These are phyloP conservation scores for Pollenia amentaria DNA, from an alignment of 2,888 invertebrate genomes.

Conservation along the genomic window DNA sequence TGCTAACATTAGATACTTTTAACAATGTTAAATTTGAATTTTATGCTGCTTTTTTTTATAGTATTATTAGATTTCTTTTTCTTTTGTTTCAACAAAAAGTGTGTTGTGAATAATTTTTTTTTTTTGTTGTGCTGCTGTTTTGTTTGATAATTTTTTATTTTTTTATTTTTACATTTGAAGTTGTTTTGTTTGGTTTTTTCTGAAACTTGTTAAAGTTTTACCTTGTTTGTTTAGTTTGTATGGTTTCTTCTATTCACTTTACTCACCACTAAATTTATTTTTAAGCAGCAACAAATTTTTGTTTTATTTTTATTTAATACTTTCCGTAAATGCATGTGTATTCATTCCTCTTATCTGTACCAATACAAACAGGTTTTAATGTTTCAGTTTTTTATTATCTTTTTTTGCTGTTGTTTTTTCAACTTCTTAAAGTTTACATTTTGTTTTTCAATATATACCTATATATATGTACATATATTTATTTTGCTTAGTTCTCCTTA, in stretches of 20 bases:
- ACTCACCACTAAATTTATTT: constrained; percentile 37
- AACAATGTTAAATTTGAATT: constrained; percentile 60
- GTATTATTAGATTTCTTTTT: constrained; percentile 48
- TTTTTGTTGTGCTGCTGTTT: constrained; percentile 45
- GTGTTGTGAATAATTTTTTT: constrained; percentile 31
- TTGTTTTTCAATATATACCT: constrained; percentile 23
- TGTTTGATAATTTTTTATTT: constrained; percentile 30
- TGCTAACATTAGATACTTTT: constrained; percentile 64
- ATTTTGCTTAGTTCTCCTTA: constrained; percentile 14
- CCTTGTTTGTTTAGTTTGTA: constrained; percentile 64
- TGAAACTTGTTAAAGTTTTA: constrained; percentile 68
- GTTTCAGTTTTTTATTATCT: constrained; percentile 44
- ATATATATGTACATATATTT: too few species aligned
- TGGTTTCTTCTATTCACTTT: constrained; percentile 72
- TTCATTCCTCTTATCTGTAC: constrained; percentile 54
- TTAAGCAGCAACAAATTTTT: constrained; percentile 41
- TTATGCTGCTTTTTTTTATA: not conserved
- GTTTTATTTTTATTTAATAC: constrained; percentile 19
- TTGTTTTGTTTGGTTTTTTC: constrained; percentile 1
- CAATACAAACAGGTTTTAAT: constrained; percentile 70
- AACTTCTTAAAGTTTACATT: constrained; percentile 41
- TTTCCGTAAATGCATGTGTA: constrained; percentile 37
- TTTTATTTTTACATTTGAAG: not conserved
- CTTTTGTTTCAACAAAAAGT: constrained; percentile 32
- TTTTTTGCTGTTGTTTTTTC: constrained; percentile 25